Conservation (phyloP, 2,888 invertebrate species). For the Troides aeacus region DNA sequence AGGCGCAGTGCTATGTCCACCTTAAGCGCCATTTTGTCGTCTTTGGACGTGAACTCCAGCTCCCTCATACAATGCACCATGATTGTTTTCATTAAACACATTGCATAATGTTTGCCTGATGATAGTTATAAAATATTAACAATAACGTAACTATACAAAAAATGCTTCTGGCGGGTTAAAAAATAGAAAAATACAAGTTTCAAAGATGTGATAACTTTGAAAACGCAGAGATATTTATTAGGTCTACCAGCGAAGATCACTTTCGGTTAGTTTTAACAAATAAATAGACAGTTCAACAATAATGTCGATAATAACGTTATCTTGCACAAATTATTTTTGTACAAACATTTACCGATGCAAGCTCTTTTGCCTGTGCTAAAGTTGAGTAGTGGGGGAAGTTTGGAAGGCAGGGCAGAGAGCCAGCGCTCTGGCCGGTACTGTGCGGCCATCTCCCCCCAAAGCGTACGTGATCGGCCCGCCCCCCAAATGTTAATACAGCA, state of each 20-base stretch:
- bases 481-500: conserved; percentile 52
- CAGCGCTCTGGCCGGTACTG: conserved; percentile 58
- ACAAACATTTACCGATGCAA: conserved; percentile 49
- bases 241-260: too few species aligned
- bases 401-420: conserved; percentile 39
- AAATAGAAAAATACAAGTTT: too few species aligned
- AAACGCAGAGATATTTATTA: too few species aligned
- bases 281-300: too few species aligned
- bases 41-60: conserved; percentile 47
- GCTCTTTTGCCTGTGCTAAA: conserved; percentile 56
- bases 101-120: conserved; percentile 61
- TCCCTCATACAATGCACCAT: conserved; percentile 51
- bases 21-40: conserved; percentile 48
- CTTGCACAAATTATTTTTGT: too few species aligned
- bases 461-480: conserved; percentile 48
- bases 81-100: conserved; percentile 55
- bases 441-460: conserved; percentile 55
- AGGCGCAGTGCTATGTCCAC: conserved; percentile 50
- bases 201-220: too few species aligned
- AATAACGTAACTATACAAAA: too few species aligned
- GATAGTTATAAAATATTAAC: conserved; percentile 3
- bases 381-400: conserved; percentile 40
- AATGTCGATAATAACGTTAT: too few species aligned
- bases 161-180: too few species aligned
- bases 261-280: too few species aligned